A percentile compares a stretch with the other conserved stretches of the same genome.
phyloP scores from a whole-genome alignment of 1,140 invertebrate species.

The Whitmania pigra region DNA sequence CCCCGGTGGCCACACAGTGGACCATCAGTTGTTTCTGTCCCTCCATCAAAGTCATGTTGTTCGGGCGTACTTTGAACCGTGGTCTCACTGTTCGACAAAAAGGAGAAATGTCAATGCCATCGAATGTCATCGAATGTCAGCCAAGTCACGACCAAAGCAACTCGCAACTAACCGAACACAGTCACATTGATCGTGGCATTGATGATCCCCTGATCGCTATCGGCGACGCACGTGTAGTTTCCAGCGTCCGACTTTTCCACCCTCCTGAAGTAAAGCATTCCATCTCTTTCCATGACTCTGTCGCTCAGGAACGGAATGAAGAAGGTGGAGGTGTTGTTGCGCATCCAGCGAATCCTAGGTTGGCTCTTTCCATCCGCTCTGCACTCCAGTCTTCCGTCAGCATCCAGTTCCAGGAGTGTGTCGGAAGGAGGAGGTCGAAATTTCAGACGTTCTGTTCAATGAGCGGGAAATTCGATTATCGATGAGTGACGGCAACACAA shows the following conservation, averaged over 20 bases:
- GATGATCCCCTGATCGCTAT: constrained; percentile 62
- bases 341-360: constrained; percentile 67
- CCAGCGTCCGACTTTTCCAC: constrained; percentile 65
- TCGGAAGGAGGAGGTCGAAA: constrained; percentile 66
- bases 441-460: constrained; percentile 58
- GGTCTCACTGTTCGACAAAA: constrained; percentile 52
- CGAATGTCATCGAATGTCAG: background rate
- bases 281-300: constrained; percentile 65
- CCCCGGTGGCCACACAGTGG: constrained; percentile 70
- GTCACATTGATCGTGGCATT: constrained; percentile 71
- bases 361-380: constrained; percentile 67
- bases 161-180: constrained; percentile 64
- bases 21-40: constrained; percentile 58
- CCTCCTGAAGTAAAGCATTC: constrained; percentile 64
- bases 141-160: too few species aligned
- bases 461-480: constrained; percentile 6
- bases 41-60: constrained; percentile 63
- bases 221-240: constrained; percentile 51
- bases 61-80: constrained; percentile 57
- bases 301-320: constrained; percentile 45
- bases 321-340: constrained; percentile 32
- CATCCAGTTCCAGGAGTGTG: constrained; percentile 66
- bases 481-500: background rate
- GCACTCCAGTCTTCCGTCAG: constrained; percentile 67
- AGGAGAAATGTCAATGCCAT: background rate